Conservation (phyloP, 2,797 vertebrate genomes). For the Enteromius fasciolatus region DNA sequence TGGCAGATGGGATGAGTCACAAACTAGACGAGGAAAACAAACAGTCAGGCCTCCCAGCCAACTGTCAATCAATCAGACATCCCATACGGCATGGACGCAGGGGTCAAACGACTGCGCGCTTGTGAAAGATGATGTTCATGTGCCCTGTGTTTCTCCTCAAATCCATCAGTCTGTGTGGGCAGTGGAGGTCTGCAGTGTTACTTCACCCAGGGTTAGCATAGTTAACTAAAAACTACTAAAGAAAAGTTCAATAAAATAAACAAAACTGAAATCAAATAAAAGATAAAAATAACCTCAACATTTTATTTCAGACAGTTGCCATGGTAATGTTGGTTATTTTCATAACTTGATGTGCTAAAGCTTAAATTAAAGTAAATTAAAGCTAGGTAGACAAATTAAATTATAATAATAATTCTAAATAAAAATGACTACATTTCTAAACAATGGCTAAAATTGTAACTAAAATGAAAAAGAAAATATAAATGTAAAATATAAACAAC, state of each 20-base stretch:
- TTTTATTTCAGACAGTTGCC: background rate
- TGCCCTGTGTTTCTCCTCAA: conserved; percentile 14
- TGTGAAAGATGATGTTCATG: conserved; percentile 8
- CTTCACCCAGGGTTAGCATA: background rate
- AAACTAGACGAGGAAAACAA: conserved; percentile 74
- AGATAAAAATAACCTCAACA: background rate
- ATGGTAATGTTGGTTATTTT: background rate
- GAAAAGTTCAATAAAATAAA: background rate
- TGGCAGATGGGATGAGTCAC: conserved; percentile 92
- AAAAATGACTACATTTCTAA: background rate
- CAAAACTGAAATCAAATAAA: background rate
- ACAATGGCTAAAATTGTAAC: too few species aligned
- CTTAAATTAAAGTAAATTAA: background rate
- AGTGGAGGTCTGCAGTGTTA: background rate
- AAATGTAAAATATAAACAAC: too few species aligned
- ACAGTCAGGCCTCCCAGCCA: conserved; percentile 40
- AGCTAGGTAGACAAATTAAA: background rate
- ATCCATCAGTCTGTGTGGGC: conserved; percentile 17
- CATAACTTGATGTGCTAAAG: background rate
- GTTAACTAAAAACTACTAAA: background rate
- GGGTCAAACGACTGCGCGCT: background rate
- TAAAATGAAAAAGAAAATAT: too few species aligned
- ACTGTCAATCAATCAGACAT: conserved; percentile 52
- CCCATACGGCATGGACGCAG: conserved; percentile 37
- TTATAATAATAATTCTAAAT: background rate